Evolutionary conservation across 2,888 invertebrate genomes (phyloP).

Genomic region (Agapostemon virescens): DNA sequence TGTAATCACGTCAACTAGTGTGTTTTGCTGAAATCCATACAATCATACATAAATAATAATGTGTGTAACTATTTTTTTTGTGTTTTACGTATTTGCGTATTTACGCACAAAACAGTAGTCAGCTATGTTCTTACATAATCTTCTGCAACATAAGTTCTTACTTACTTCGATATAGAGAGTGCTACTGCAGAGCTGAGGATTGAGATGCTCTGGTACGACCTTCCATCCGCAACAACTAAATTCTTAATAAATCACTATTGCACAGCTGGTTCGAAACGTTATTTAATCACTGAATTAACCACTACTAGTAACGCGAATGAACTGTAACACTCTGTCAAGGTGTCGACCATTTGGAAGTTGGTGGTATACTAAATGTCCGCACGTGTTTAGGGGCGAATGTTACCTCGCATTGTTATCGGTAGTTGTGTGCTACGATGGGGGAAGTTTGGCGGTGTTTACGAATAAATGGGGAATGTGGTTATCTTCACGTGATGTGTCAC

Average conservation of each 20-base stretch:
- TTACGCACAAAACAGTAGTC: not conserved
- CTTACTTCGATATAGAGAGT: not conserved
- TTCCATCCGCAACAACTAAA: not conserved
- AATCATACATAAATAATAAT: too few species aligned
- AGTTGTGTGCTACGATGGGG: too few species aligned
- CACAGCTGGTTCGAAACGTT: not conserved
- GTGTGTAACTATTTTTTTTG: too few species aligned
- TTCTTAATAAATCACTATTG: not conserved
- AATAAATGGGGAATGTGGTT: too few species aligned
- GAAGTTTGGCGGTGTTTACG: too few species aligned
- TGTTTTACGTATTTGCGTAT: too few species aligned
- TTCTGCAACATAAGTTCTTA: not conserved
- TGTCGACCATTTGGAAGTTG: not conserved
- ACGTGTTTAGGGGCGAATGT: not conserved
- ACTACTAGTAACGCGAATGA: not conserved
- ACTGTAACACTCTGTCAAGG: not conserved
- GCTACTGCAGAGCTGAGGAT: not conserved
- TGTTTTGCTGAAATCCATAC: too few species aligned
- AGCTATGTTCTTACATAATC: not conserved
- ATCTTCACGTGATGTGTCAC: too few species aligned
- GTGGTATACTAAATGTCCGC: not conserved
- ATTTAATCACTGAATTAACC: not conserved
- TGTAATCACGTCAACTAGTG: too few species aligned
- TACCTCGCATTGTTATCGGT: too few species aligned
- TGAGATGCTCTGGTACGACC: not conserved